These are phyloP conservation scores for Poeciliopsis gracilis DNA, from an alignment of 2,797 vertebrate genomes.

Conservation along the genomic window DNA sequence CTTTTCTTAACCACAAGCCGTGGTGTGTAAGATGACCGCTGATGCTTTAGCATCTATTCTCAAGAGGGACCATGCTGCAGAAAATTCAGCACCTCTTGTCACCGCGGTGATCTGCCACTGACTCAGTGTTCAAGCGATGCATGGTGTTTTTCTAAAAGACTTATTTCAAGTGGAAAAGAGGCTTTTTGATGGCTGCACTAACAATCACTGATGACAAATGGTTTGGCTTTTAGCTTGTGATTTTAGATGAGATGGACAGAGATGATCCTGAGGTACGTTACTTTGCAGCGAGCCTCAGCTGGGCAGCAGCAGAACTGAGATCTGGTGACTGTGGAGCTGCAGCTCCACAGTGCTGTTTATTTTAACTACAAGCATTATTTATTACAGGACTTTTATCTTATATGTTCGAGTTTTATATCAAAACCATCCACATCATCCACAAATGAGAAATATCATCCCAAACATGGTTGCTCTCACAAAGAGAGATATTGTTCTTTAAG, in stretches of 20 bases:
- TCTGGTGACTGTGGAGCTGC: background rate
- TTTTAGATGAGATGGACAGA: slow-evolving; percentile 30
- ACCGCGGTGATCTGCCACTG: background rate
- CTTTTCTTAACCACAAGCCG: slow-evolving; percentile 36
- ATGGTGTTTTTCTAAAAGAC: background rate
- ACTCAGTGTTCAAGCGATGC: background rate
- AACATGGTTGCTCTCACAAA: background rate
- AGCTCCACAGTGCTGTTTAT: background rate
- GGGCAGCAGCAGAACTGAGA: slow-evolving; percentile 7
- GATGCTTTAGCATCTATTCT: slow-evolving; percentile 23
- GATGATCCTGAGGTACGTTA: slow-evolving; percentile 22
- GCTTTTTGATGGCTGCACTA: slow-evolving; percentile 22
- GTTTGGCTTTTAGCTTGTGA: slow-evolving; percentile 36
- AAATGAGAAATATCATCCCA: background rate
- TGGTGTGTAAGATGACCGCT: slow-evolving; percentile 38
- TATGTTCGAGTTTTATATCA: background rate
- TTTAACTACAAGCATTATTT: no score
- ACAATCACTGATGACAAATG: slow-evolving; percentile 21
- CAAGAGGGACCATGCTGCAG: slow-evolving; percentile 36
- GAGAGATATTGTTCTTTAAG: background rate
- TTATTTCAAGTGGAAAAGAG: background rate
- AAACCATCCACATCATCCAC: background rate
- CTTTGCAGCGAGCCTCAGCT: slow-evolving; percentile 56
- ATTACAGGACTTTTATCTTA: background rate
- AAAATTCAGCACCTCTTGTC: slow-evolving; percentile 24